Evolutionary conservation across 2,113 vertebrate genomes (phyloP).

Genomic region (Sterrhoptilus dennistouni): DNA sequence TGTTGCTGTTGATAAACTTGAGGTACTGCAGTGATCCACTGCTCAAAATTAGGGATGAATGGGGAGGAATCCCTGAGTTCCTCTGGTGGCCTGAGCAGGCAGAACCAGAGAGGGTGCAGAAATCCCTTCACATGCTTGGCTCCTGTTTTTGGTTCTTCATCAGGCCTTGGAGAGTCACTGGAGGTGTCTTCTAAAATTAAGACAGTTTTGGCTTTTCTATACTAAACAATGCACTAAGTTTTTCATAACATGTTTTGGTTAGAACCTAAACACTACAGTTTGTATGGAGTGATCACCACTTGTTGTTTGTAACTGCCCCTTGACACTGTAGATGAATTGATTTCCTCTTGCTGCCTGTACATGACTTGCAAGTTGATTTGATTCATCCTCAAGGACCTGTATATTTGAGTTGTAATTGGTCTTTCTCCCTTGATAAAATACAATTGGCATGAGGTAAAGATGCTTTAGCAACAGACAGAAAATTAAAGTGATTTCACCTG

Average conservation of each 20-base stretch:
- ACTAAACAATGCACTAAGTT: not conserved
- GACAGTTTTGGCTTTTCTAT: not conserved
- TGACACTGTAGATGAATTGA: not conserved
- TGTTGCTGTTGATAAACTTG: not conserved
- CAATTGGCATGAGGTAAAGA: not conserved
- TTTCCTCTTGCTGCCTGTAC: not conserved
- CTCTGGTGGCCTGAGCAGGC: rapidly evolving
- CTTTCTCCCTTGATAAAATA: not conserved
- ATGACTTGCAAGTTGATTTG: not conserved
- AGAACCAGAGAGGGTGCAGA: not conserved
- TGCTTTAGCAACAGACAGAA: not conserved
- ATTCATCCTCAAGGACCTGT: not conserved
- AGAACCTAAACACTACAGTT: not conserved
- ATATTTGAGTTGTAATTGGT: not conserved
- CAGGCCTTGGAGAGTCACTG: not conserved
- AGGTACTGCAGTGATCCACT: not conserved
- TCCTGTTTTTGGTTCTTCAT: not conserved
- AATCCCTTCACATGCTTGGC: not conserved
- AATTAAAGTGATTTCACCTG: not conserved
- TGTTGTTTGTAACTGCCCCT: not conserved
- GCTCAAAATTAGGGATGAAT: not conserved
- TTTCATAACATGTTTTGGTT: not conserved
- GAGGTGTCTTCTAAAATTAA: not conserved
- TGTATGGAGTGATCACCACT: not conserved
- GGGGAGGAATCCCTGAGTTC: not conserved